Evolutionary conservation across 2,888 invertebrate genomes (phyloP).

Genomic region (Andrena camellia): DNA sequence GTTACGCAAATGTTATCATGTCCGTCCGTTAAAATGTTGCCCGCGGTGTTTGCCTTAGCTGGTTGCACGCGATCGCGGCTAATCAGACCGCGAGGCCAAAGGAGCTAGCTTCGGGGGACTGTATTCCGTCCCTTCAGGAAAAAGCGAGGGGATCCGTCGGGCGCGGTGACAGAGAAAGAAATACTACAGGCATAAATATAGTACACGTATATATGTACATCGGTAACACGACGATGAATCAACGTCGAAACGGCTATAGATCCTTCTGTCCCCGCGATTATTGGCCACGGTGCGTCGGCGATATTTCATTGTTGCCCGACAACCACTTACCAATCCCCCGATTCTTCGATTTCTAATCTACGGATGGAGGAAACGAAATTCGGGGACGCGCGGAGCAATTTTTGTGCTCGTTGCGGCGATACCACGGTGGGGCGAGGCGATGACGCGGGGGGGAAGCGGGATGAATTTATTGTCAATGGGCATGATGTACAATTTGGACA

Average conservation of each 20-base stretch:
- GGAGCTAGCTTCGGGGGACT: background rate
- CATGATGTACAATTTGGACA: too few relatives aligned
- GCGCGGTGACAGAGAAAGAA: conserved; percentile 28
- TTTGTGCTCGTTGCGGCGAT: background rate
- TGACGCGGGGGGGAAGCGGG: too few relatives aligned
- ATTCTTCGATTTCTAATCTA: conserved; percentile 25
- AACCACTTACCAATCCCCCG: conserved; percentile 62
- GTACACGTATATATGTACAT: conserved; percentile 9
- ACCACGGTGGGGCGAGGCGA: too few relatives aligned
- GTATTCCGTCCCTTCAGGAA: background rate
- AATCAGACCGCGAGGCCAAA: conserved; percentile 24
- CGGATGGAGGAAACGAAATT: background rate
- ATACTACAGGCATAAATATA: conserved; percentile 25
- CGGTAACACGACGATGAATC: conserved; percentile 56
- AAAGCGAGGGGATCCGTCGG: conserved; percentile 13
- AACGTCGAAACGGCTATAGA: conserved; percentile 58
- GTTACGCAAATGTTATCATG: conserved; percentile 69
- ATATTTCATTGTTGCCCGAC: conserved; percentile 67
- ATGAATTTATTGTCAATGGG: too few relatives aligned
- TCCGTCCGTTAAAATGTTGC: conserved; percentile 48
- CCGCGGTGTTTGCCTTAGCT: conserved; percentile 47
- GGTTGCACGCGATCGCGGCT: conserved; percentile 26
- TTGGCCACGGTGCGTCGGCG: conserved; percentile 61
- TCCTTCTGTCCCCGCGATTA: conserved; percentile 61
- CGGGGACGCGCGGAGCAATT: background rate